A percentile compares a stretch with the other conserved stretches of the same genome.
phyloP scores from a whole-genome alignment of 1,140 invertebrate genomes.

The Drosophila bocqueti region DNA sequence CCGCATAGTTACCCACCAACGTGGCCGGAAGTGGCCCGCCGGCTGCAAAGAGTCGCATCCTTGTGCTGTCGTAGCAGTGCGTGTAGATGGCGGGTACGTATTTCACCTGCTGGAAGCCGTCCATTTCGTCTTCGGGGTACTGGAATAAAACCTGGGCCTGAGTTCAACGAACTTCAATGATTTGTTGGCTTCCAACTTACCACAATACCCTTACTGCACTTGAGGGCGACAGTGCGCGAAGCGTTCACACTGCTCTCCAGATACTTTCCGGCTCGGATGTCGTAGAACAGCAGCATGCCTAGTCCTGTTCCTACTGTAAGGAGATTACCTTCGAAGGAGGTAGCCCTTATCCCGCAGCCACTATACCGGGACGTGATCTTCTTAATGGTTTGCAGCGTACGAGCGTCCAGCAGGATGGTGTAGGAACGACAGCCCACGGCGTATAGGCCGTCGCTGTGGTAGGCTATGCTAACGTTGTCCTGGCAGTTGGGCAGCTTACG shows the following conservation, averaged over 20 bases:
- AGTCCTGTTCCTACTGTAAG: slow-evolving; percentile 97
- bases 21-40: slow-evolving; percentile 96
- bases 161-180: too few relatives aligned
- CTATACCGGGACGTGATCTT: slow-evolving; percentile 91
- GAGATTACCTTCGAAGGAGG: slow-evolving; percentile 95
- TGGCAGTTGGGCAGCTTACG: slow-evolving; percentile 94
- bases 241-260: slow-evolving; percentile 95
- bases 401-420: slow-evolving; percentile 94
- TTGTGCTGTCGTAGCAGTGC: slow-evolving; percentile 96
- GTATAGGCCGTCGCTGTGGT: slow-evolving; percentile 93
- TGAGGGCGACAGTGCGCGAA: slow-evolving; percentile 94
- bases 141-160: slow-evolving; percentile 64
- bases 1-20: slow-evolving; percentile 93
- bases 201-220: slow-evolving; percentile 95
- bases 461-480: slow-evolving; percentile 96
- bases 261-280: slow-evolving; percentile 95
- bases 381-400: slow-evolving; percentile 92
- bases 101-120: slow-evolving; percentile 93
- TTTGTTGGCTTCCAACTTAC: slow-evolving; percentile 86
- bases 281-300: slow-evolving; percentile 97
- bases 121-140: slow-evolving; percentile 94
- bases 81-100: slow-evolving; percentile 98
- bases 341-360: slow-evolving; percentile 94
- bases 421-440: slow-evolving; percentile 97
- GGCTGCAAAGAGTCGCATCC: slow-evolving; percentile 96